A percentile compares a stretch with the other conserved stretches of the same genome.
phyloP scores from a whole-genome alignment of 2,888 invertebrate species.

The Drosophila hawaiiensis region DNA sequence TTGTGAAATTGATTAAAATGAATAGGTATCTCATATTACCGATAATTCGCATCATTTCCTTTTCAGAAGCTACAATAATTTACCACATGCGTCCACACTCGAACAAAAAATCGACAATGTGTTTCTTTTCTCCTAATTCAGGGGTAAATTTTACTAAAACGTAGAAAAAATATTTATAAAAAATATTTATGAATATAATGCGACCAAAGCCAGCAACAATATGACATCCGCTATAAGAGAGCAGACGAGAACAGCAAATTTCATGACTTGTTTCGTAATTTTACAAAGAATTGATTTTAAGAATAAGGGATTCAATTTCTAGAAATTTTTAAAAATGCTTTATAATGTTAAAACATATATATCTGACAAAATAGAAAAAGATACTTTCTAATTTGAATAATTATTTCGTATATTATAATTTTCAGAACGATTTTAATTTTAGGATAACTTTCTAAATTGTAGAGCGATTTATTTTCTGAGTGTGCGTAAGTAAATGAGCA shows the following conservation, averaged over 20 bases:
- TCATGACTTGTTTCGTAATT: no score
- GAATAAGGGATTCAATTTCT: neutral
- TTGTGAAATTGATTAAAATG: neutral
- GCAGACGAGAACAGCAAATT: no score
- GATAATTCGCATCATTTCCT: neutral
- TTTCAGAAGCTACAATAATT: neutral
- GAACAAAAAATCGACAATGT: neutral
- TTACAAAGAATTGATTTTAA: neutral
- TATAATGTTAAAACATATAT: neutral
- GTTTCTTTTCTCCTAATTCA: neutral
- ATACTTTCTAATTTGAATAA: neutral
- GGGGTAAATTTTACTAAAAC: neutral
- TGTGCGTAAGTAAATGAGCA: slow-evolving; percentile 4
- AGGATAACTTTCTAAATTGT: neutral
- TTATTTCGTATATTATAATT: neutral
- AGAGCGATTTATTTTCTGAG: neutral
- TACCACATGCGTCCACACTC: neutral
- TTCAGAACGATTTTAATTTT: neutral
- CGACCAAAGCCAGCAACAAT: neutral
- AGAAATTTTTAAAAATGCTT: neutral
- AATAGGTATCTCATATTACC: neutral
- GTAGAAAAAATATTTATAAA: neutral
- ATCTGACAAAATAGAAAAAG: no score
- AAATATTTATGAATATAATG: neutral
- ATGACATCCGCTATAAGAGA: neutral